Evolutionary conservation across 2,113 vertebrate genomes (phyloP).

Genomic region (Podilymbus podiceps): DNA sequence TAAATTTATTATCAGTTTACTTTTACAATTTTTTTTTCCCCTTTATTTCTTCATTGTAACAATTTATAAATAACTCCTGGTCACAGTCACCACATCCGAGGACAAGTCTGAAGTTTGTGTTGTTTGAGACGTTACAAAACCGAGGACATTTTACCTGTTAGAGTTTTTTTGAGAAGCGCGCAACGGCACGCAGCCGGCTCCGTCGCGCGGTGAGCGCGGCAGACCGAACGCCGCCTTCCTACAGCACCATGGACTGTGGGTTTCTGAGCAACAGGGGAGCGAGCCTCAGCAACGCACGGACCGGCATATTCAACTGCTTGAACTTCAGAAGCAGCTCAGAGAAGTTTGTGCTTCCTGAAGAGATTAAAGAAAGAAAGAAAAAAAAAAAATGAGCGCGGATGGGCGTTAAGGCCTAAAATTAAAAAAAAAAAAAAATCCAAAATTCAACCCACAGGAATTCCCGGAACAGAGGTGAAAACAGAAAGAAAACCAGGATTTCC

Average conservation of each 20-base stretch:
- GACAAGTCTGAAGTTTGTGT: not conserved
- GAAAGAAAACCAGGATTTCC: not conserved
- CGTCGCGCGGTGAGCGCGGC: not conserved
- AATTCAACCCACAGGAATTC: not conserved
- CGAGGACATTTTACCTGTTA: not conserved
- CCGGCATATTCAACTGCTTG: slow-evolving; percentile 81
- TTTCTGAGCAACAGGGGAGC: slow-evolving; percentile 82
- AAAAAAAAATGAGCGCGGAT: not conserved
- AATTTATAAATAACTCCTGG: slow-evolving; percentile 45
- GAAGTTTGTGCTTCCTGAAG: slow-evolving; percentile 82
- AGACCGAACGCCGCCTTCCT: not conserved
- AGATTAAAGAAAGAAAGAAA: not conserved
- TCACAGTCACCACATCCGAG: not conserved
- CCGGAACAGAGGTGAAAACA: not conserved
- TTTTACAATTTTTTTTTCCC: not conserved
- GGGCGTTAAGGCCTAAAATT: no score
- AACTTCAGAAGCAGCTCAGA: slow-evolving; percentile 85
- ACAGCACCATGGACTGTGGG: slow-evolving; percentile 77
- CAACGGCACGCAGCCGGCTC: not conserved
- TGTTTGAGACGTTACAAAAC: not conserved
- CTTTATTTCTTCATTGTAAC: not conserved
- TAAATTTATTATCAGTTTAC: slow-evolving; percentile 63
- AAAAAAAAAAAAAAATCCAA: no score
- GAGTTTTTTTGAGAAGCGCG: not conserved
- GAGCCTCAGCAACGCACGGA: slow-evolving; percentile 86